Percentiles rank a stretch among this genome's conserved stretches.
phyloP scores from a whole-genome alignment of 2,797 vertebrate species.

The Glyptemys insculpta region DNA sequence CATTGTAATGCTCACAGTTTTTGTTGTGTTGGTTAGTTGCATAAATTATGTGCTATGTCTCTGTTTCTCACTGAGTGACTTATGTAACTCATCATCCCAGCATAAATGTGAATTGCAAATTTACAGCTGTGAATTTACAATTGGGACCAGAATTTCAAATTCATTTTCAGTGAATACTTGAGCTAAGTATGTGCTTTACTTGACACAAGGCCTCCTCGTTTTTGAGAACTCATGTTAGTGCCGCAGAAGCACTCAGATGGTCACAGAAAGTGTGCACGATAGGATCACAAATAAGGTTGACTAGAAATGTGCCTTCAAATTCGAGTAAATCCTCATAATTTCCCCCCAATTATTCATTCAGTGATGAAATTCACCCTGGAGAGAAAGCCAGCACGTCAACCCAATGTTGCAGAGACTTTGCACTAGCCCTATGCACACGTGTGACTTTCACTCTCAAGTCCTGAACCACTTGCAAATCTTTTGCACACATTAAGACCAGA shows the following conservation, averaged over 20 bases:
- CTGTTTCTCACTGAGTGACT: not conserved
- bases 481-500: not conserved
- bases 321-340: not conserved
- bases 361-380: not conserved
- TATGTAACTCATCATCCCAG: not conserved
- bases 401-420: not conserved
- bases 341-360: not conserved
- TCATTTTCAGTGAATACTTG: not conserved
- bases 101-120: not conserved
- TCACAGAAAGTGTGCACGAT: not conserved
- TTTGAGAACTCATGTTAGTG: not conserved
- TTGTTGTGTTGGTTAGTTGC: accelerated
- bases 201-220: too few species aligned
- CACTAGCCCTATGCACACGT: not conserved
- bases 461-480: not conserved
- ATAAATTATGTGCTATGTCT: not conserved
- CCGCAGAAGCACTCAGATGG: not conserved
- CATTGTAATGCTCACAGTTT: not conserved
- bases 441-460: not conserved
- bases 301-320: not conserved
- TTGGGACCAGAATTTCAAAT: not conserved
- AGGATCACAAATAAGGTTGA: not conserved
- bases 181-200: not conserved
- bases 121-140: not conserved
- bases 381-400: not conserved